Conservation (phyloP, 2,888 invertebrate genomes). For the Malthinus flaveolus region DNA sequence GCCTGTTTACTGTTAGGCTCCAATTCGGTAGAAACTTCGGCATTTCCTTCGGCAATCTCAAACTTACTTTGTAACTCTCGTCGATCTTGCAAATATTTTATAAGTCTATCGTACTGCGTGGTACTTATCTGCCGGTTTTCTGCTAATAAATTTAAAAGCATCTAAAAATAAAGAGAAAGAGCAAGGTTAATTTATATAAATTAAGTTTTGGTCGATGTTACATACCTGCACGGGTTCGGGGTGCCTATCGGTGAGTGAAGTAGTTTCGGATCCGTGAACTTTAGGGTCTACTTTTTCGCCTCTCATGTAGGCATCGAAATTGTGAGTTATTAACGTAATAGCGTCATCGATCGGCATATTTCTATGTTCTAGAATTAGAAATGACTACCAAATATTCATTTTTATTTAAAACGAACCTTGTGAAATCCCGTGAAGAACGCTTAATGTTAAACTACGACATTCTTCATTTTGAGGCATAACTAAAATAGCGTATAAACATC, state of each 20-base stretch:
- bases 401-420: slow-evolving; percentile 64
- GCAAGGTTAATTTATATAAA: background rate
- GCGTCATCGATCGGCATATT: slow-evolving; percentile 96
- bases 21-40: slow-evolving; percentile 53
- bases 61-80: slow-evolving; percentile 74
- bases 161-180: slow-evolving; percentile 38
- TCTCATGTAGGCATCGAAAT: slow-evolving; percentile 66
- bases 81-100: slow-evolving; percentile 73
- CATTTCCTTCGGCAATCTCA: slow-evolving; percentile 72
- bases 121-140: slow-evolving; percentile 79
- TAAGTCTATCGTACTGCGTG: slow-evolving; percentile 76
- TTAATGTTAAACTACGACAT: slow-evolving; percentile 83
- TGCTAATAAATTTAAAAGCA: slow-evolving; percentile 76
- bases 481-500: slow-evolving; percentile 86
- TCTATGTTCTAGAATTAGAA: slow-evolving; percentile 76
- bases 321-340: slow-evolving; percentile 73
- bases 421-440: slow-evolving; percentile 87
- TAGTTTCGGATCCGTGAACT: slow-evolving; percentile 39
- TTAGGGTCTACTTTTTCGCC: slow-evolving; percentile 50
- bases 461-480: slow-evolving; percentile 85
- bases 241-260: slow-evolving; percentile 55
- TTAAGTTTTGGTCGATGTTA: no score
- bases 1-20: slow-evolving; percentile 63
- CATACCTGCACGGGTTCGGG: slow-evolving; percentile 67
- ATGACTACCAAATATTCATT: background rate